Base-by-base conservation (phyloP, 2,797 vertebrate genomes). In the Odontamblyopus rebecca region DNA sequence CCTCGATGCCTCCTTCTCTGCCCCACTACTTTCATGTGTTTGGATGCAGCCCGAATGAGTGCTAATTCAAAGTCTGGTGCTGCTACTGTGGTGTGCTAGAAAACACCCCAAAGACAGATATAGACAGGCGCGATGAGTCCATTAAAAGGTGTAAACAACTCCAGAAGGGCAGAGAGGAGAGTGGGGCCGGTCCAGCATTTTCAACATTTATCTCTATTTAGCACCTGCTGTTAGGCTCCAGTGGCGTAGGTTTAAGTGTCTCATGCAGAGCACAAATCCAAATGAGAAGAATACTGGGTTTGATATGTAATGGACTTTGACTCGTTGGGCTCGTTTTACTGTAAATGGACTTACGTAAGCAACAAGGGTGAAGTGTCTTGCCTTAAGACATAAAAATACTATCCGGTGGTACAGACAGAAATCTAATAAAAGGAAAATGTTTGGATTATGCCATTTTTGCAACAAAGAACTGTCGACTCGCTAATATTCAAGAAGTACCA, bases 11-110 rank as follows among this genome's bases (percentile, higher is more conserved):
- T 78, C 65, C 72, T 84, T 81, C 75, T 72, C 65, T 68, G 68
- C 41, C 74, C 80, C 71, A 41, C 60, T 64, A 13, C 30, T 48
- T 35, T 35, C 38, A 15, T 69, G 35, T 67, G 53, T 81, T 18
- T 71, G 6, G 29, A 19, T 57, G 35, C 19, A 62, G 19, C 3
- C 69, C 53, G 62, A 32, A 68, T 50, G 73, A 54, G 51, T 80
- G 64, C 74, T 82, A 62, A 86, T 89, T 84, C 62, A 18, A 35
- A 69, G 9, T 53, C 70, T 82, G 61, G 50, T 23, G 63, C 68
- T 56, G 56, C 16, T 63, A 64, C 61, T 65, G 66, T 61, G 26
- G 61, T 29, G 72, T 41, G 50, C 8, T 23, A 44, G 69, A 61
- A 61, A 54, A 15, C 9, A 29, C 19, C 30, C 67, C 32, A 26